Conservation (phyloP, 2,797 vertebrate genomes). For the Emydoidea blandingii region DNA sequence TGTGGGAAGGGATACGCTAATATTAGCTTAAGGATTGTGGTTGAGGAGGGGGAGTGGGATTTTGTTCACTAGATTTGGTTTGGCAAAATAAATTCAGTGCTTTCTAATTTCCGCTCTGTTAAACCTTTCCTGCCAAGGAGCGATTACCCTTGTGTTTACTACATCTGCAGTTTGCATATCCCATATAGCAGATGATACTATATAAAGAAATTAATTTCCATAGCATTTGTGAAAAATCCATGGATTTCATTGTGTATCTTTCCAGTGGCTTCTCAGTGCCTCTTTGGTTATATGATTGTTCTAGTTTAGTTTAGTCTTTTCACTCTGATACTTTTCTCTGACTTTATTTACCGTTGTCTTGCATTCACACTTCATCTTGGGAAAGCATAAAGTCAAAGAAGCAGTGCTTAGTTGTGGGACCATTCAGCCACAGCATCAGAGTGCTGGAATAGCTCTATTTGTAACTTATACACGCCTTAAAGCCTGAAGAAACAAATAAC, state of each 20-base stretch:
- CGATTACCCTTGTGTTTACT: not conserved
- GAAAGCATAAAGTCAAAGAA: slow-evolving; percentile 17
- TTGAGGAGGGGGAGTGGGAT: slow-evolving; percentile 60
- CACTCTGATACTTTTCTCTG: not conserved
- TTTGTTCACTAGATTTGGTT: slow-evolving; percentile 80
- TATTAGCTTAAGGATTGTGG: slow-evolving; percentile 78
- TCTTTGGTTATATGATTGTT: not conserved
- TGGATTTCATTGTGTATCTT: not conserved
- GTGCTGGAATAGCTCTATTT: not conserved
- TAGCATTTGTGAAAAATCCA: accelerated
- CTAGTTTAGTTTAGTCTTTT: not conserved
- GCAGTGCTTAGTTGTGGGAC: not conserved
- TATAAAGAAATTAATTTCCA: not conserved
- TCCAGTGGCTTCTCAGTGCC: not conserved
- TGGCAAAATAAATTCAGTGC: slow-evolving; percentile 69
- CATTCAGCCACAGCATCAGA: not conserved
- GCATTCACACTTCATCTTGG: not conserved
- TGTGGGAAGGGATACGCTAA: slow-evolving; percentile 71
- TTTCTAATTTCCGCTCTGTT: not conserved
- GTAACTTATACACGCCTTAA: not conserved
- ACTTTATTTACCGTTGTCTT: not conserved
- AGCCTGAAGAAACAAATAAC: not conserved
- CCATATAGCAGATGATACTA: not conserved
- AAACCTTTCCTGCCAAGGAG: not conserved
- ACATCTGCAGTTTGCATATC: accelerated